Conservation (phyloP, 2,888 invertebrate genomes). For the Machimus rusticus region DNA sequence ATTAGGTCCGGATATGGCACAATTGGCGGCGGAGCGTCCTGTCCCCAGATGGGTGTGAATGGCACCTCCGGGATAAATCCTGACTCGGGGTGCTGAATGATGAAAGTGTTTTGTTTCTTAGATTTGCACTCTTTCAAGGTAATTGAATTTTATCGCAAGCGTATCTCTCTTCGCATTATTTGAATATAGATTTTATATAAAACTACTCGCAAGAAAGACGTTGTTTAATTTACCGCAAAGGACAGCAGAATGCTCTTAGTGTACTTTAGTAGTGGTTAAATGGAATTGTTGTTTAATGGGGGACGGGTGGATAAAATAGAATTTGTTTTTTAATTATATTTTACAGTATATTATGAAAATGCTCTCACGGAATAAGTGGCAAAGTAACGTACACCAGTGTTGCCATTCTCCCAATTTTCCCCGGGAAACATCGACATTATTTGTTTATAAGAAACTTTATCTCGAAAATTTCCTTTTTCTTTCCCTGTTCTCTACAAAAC, state of each 20-base stretch:
- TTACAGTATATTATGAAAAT: constrained; percentile 24
- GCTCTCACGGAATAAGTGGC: constrained; percentile 49
- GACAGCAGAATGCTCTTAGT: constrained; percentile 2
- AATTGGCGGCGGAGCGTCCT: constrained; percentile 67
- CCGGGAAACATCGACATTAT: constrained; percentile 49
- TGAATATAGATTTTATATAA: background rate
- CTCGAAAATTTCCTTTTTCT: background rate
- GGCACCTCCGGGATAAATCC: constrained; percentile 62
- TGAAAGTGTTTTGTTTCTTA: constrained; percentile 16
- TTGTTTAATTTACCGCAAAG: constrained; percentile 27
- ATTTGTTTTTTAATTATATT: constrained; percentile 22
- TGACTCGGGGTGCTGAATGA: constrained; percentile 57
- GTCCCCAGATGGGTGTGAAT: constrained; percentile 61
- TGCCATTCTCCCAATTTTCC: constrained; percentile 50
- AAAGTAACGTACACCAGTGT: constrained; percentile 50
- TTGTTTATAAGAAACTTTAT: background rate
- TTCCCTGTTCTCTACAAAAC: constrained; percentile 1
- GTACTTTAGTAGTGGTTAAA: background rate
- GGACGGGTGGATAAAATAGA: constrained; percentile 21
- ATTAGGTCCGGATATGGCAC: constrained; percentile 75
- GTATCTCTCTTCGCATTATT: background rate
- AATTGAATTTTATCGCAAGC: background rate
- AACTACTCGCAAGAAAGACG: background rate
- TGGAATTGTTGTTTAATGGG: background rate
- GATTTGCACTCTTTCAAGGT: background rate